Evolutionary conservation across 2,797 vertebrate genomes (phyloP).

Genomic region (Vireo griseus): DNA sequence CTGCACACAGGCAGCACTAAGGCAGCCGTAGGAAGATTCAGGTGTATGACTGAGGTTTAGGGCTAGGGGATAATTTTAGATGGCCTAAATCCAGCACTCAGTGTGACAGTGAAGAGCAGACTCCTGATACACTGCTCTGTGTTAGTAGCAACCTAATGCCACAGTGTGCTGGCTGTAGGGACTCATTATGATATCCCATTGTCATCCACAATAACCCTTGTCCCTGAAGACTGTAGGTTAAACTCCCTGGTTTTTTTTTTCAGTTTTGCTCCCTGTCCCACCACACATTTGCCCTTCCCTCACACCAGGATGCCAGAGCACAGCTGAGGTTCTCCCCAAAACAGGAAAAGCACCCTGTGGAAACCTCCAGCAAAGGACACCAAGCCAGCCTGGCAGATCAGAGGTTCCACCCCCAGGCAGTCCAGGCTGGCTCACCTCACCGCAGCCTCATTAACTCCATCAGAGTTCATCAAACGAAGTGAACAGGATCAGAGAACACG

Average conservation of each 20-base stretch:
- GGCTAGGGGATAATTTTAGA: constrained; percentile 4
- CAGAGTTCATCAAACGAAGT: accelerated
- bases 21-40: background rate
- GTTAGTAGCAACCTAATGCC: background rate
- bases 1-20: background rate
- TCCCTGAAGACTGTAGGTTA: background rate
- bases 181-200: background rate
- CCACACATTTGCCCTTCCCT: background rate
- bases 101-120: background rate
- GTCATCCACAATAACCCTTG: background rate
- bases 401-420: background rate
- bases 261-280: background rate
- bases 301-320: background rate
- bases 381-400: background rate
- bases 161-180: background rate
- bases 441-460: background rate
- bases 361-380: background rate
- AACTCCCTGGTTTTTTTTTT: background rate
- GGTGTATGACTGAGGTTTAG: background rate
- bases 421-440: background rate
- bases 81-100: background rate
- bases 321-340: background rate
- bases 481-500: accelerated
- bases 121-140: background rate
- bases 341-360: background rate